Evolutionary conservation across 2,797 vertebrate genomes (phyloP).

Genomic region (Setipinna tenuifilis): DNA sequence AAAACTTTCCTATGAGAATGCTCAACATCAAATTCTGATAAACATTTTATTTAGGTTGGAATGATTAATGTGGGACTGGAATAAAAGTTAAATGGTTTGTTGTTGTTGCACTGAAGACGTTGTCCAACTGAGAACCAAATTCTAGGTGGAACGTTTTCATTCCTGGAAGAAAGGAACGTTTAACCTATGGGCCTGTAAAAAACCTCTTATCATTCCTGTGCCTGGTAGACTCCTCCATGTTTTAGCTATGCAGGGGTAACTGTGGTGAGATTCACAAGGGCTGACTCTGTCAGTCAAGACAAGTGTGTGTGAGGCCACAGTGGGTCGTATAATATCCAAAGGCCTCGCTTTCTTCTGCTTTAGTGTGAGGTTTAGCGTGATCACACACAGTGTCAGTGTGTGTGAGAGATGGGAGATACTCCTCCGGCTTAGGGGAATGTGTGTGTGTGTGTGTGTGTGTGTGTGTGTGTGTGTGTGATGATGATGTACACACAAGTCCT

Average conservation of each 20-base stretch:
- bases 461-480: background rate
- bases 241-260: background rate
- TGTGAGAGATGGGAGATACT: constrained; percentile 18
- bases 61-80: too few relatives aligned
- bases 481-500: constrained; percentile 17
- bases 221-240: constrained; percentile 9
- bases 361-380: background rate
- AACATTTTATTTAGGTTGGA: too few relatives aligned
- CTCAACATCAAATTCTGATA: too few relatives aligned
- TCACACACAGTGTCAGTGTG: constrained; percentile 2
- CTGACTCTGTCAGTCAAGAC: background rate
- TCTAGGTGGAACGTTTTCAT: background rate
- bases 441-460: constrained; percentile 15
- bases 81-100: background rate
- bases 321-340: background rate
- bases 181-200: constrained; percentile 1
- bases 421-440: background rate
- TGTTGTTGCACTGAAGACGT: background rate
- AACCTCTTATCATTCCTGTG: constrained; percentile 5
- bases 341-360: background rate
- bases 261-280: background rate
- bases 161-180: background rate
- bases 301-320: background rate
- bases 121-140: too few relatives aligned
- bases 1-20: too few relatives aligned